These are phyloP conservation scores for Tipula helvola DNA, from an alignment of 2,888 invertebrate genomes.

Conservation along the genomic window DNA sequence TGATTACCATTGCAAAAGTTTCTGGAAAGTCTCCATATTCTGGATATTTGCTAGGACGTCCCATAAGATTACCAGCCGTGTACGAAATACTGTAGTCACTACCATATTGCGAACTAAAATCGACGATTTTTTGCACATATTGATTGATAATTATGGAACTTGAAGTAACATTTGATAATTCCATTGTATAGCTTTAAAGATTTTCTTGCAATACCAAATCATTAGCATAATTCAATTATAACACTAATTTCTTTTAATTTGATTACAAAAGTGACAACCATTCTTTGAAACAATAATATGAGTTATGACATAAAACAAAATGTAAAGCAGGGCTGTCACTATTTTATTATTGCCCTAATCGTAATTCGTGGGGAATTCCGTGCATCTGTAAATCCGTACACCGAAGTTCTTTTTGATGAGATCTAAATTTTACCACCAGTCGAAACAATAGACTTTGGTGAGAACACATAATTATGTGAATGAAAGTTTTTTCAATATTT, in stretches of 20 bases:
- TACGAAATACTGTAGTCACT: slow-evolving; percentile 79
- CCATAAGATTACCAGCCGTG: slow-evolving; percentile 73
- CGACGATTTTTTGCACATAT: slow-evolving; percentile 63
- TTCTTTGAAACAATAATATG: neutral
- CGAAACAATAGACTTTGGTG: too few species aligned
- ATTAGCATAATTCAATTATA: neutral
- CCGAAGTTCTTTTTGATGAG: too few species aligned
- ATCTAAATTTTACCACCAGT: too few species aligned
- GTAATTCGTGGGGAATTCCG: neutral
- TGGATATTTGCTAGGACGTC: slow-evolving; percentile 74
- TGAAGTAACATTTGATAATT: neutral
- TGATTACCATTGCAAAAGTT: slow-evolving; percentile 74
- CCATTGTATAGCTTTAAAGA: neutral
- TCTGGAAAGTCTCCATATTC: slow-evolving; percentile 85
- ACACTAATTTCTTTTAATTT: neutral
- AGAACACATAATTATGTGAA: too few species aligned
- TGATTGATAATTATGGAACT: slow-evolving; percentile 45
- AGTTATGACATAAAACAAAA: neutral
- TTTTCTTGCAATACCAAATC: neutral
- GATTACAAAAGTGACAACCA: neutral
- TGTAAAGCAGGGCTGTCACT: neutral
- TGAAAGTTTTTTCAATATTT: too few species aligned
- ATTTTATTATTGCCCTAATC: neutral
- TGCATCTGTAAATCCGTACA: too few species aligned
- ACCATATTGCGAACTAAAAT: slow-evolving; percentile 85